Percentiles rank a stretch among this genome's conserved stretches.
phyloP scores from a whole-genome alignment of 1,140 invertebrate genomes.

The Musca vetustissima region DNA sequence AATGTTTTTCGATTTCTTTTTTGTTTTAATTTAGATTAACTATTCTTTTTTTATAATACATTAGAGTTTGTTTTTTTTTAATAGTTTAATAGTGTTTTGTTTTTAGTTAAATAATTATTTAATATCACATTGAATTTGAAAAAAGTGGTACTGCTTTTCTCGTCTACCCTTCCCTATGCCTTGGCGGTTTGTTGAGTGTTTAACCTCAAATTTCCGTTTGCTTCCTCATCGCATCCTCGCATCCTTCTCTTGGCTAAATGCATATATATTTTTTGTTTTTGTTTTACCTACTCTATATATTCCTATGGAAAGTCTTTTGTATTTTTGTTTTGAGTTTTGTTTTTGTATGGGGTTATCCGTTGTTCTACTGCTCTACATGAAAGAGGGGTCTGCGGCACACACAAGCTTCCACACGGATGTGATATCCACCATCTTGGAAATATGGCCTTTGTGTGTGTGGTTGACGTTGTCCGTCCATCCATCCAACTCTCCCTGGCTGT shows the following conservation, averaged over 20 bases:
- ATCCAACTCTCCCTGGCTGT: not conserved
- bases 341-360: conserved; percentile 6
- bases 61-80: conserved; percentile 3
- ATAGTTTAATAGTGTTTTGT: not conserved
- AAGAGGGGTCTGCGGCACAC: no score
- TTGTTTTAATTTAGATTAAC: not conserved
- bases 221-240: not conserved
- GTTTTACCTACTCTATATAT: conserved; percentile 23
- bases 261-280: conserved; percentile 19
- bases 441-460: no score
- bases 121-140: conserved; percentile 33
- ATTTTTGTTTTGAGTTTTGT: conserved; percentile 8
- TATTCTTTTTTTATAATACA: conserved; percentile 11
- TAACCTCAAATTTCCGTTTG: conserved; percentile 5
- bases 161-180: not conserved
- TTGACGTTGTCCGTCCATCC: no score
- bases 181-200: not conserved
- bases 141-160: conserved; percentile 17
- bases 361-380: not conserved
- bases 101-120: conserved; percentile 26
- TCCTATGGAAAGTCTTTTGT: conserved; percentile 29
- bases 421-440: no score
- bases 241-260: conserved; percentile 2
- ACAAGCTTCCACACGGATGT: no score
- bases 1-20: conserved; percentile 3